Base-by-base conservation (phyloP, 23 tunicate species). In the Halocynthia aurantium region DNA sequence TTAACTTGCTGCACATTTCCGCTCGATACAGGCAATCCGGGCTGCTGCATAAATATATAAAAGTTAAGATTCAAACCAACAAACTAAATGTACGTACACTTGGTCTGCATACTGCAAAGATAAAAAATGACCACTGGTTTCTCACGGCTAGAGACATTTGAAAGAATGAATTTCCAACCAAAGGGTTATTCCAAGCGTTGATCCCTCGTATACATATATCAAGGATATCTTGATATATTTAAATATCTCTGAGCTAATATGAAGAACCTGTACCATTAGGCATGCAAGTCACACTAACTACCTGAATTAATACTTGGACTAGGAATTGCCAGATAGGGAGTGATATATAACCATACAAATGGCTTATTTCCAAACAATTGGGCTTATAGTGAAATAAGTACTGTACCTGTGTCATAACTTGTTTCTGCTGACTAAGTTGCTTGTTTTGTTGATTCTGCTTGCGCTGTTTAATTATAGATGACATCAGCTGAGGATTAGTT, bases 401-500 rank as follows among this genome's bases (percentile, higher is more conserved):
- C 82, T 62, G 52, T 5, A 57, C 20, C 19, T 71, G 53, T 8
- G 69, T 61, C 53, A 44, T 61, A 57, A 58, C 44, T 57, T 52
- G 55, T 0, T 50, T 50, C 51, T 52, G 57, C 18, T 74, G 67
- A 5, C 10, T 10, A 50, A 31, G 83, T 52, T 50, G 72, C 10
- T 81, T 65, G 50, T 75, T 75, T 71, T 77, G 82, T 8, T 77
- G 58, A 13, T 49, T 67, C 74, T 86, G 91, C 52, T 81, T 75
- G 54, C 31, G 57, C 66, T 86, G 85, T 54, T 75, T 75, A 53
- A 86, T 86, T 50, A 86, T 80, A 15, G 74, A 74, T 6, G 91
- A 83, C 10, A 86, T 65, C 18, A 88, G 82, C 8, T 78, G 84
- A n/a, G 95, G 95, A 73, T 88, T 83, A 20, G 69, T 73, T 22